Base-by-base conservation (phyloP, 2,797 vertebrate species). In the Mormyrops attenuatus region DNA sequence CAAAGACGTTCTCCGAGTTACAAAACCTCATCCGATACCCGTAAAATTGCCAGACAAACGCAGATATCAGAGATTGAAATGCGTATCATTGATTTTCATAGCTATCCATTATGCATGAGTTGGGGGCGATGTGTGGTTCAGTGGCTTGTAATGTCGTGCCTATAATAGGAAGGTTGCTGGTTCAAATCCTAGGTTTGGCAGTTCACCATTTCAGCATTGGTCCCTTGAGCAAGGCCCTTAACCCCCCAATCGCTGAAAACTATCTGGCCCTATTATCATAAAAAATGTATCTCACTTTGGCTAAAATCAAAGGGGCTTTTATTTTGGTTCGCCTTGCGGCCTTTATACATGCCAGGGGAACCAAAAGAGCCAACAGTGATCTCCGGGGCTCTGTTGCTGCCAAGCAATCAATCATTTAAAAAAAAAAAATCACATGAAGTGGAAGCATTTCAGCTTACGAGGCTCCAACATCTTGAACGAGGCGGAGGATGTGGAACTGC, bases 1-100 rank as follows among this genome's bases (percentile, higher is more conserved):
- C 52, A 87, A 55, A 57, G 52, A 53, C 5, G 13, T 55, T 34
- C 30, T 34, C 34, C 8, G 13, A 26, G 22, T 87, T 38, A 30
- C 52, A 57, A 87, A 11, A 50, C 82, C 41, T 50, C n/a, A 6
- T 50, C 20, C 17, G 22, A 85, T 44, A 85, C 17, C 26, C 30
- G 11, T 92, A 92, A 93, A 93, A 92, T 77, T 93, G 90, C 89
- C 91, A 93, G 92, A 88, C 89, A 94, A 92, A 93, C 91, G 91
- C 90, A 91, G 89, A 77, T 22, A 92, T 93, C 92, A 92, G 90
- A 92, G 91, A 93, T 93, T 92, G n/a, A 91, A 93, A 91, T 80
- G 90, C 92, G 90, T 87, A 92, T 91, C 89, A 90, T 89, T 89
- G 93, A 85, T 49, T 89, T 90, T 85, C 88, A 85, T 50, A 89